Evolutionary conservation across 2,113 vertebrate genomes (phyloP), one percentile per base, ranked within the genome.

Genomic region (Prietella phreatophila): DNA sequence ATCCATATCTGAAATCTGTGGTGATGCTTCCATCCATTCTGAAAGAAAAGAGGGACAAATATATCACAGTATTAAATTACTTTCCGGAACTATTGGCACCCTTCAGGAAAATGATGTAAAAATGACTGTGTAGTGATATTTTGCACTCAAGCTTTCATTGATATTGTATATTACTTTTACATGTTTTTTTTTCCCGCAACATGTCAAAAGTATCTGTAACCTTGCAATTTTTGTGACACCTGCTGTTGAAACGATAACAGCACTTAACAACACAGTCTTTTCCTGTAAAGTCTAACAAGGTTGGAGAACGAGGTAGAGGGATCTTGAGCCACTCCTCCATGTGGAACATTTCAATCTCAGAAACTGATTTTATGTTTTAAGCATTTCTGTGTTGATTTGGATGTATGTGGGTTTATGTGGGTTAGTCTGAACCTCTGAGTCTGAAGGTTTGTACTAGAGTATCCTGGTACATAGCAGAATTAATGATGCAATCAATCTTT

Each of bases 11-110:
- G 25, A 73, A 14, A 87, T 83, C 15, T 73, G 65, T 33, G 53
- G 36, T 47, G 53, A 60, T 87, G 30, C 53, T 69, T 85, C 82
- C 86, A 65, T 36, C 63, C 65, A 81, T 56, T 87, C 88, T 87
- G 53, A 87, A 19, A 87, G n/a, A 27, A 65, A 65, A 65, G 27
- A n/a, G 27, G 63, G 25, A 0, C 13, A 67, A 33, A 67, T 17
- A 14, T 15, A 73, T 67, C 22, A 60, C 61, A 27, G 30, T 71
- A 33, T 71, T 19, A 71, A 33, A 42, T 19, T 47, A 10, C 20
- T 22, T 71, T 71, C 30, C 20, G 13, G 36, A 47, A 47, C 42
- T 75, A 22, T 47, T 75, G 10, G 71, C 22, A 75, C 39, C 19
- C 20, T 36, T 75, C 6, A 39, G 33, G 7, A 73, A 33, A 73